These are phyloP conservation scores for Heterohyrax brucei DNA, from an alignment of 2,797 vertebrate genomes.

Conservation along the genomic window DNA sequence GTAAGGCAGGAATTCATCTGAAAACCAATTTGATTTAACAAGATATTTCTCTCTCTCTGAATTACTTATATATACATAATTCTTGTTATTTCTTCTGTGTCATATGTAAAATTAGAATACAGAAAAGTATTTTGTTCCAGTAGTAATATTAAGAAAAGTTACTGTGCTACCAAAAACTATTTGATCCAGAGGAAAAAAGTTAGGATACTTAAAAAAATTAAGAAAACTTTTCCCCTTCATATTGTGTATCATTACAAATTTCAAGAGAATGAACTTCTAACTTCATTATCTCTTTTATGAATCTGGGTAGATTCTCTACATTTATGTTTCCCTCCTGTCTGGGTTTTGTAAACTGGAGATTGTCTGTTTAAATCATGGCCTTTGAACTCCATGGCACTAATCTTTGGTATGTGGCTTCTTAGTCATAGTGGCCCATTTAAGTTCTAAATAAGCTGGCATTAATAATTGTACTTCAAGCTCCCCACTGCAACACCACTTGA, in stretches of 20 bases:
- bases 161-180: background rate
- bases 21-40: slow-evolving; percentile 45
- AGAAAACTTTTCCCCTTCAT: slow-evolving; percentile 13
- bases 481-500: background rate
- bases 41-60: slow-evolving; percentile 16
- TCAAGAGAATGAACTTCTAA: background rate
- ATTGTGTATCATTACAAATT: background rate
- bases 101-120: slow-evolving; percentile 62
- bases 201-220: slow-evolving; percentile 2
- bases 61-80: slow-evolving; percentile 37
- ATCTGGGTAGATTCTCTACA: background rate
- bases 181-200: slow-evolving; percentile 1
- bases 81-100: slow-evolving; percentile 43
- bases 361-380: slow-evolving; percentile 25
- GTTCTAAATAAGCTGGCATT: background rate
- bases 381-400: slow-evolving; percentile 23
- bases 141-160: background rate
- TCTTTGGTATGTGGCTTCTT: background rate
- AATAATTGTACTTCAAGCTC: background rate
- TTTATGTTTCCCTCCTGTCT: background rate
- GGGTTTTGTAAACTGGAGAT: slow-evolving; percentile 21
- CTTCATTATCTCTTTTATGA: background rate
- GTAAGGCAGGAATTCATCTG: background rate
- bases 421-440: background rate
- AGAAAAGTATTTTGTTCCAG: background rate